A percentile compares a stretch with the other conserved stretches of the same genome.
phyloP scores from a whole-genome alignment of 2,113 vertebrate species.

The Phaethornis superciliosus region DNA sequence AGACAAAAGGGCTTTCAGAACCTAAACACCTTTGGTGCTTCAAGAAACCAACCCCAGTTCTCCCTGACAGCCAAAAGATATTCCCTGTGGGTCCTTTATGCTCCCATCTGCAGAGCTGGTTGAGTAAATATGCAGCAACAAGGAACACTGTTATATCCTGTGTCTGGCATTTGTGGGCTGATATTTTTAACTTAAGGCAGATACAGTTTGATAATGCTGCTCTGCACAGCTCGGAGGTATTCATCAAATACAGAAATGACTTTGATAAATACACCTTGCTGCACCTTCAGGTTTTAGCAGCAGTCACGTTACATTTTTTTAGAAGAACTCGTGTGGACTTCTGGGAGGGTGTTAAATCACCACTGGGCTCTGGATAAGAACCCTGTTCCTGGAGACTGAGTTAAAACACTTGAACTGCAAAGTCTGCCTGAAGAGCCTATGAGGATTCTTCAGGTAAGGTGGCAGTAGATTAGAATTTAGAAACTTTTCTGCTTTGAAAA shows the following conservation, averaged over 20 bases:
- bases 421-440: background rate
- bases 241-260: conserved; percentile 29
- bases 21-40: background rate
- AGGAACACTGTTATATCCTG: background rate
- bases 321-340: background rate
- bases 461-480: background rate
- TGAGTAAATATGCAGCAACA: conserved; percentile 38
- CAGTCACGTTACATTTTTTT: background rate
- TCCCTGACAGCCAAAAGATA: conserved; percentile 34
- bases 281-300: conserved; percentile 6
- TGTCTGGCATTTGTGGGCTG: background rate
- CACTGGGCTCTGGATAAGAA: background rate
- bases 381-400: background rate
- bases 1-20: background rate
- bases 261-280: conserved; percentile 35
- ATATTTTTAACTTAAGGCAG: conserved; percentile 33
- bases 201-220: background rate
- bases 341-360: background rate
- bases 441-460: background rate
- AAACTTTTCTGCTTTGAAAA: background rate
- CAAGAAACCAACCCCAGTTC: background rate
- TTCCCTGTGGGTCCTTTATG: conserved; percentile 34
- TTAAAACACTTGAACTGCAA: background rate
- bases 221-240: background rate
- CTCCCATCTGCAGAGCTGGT: background rate